A percentile compares a stretch with the other conserved stretches of the same genome.
phyloP scores from a whole-genome alignment of 2,888 invertebrate species.

The Eucera pruinosa region DNA sequence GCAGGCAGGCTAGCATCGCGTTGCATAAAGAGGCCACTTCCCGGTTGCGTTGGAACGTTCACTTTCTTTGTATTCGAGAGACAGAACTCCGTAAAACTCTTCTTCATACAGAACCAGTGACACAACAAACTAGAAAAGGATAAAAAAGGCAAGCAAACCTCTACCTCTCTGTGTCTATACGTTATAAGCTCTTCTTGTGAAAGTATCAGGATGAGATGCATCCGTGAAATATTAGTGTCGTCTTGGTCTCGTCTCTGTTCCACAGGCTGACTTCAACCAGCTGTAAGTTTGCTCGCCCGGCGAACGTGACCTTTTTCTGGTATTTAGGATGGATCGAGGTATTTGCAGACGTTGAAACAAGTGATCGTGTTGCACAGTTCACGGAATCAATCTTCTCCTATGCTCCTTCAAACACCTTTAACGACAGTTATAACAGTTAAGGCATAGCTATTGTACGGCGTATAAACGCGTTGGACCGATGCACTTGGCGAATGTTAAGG shows the following conservation, averaged over 20 bases:
- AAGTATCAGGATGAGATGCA: slow-evolving; percentile 53
- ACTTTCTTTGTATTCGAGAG: slow-evolving; percentile 57
- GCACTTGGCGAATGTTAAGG: not conserved
- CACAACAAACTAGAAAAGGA: slow-evolving; percentile 5
- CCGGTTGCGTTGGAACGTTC: slow-evolving; percentile 59
- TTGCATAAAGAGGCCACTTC: slow-evolving; percentile 57
- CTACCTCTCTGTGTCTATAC: not conserved
- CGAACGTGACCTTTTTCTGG: slow-evolving; percentile 72
- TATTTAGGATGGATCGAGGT: slow-evolving; percentile 68
- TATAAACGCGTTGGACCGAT: not conserved
- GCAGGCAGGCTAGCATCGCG: slow-evolving; percentile 11
- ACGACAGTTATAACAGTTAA: slow-evolving; percentile 17
- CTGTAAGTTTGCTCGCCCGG: slow-evolving; percentile 36
- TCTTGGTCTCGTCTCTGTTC: slow-evolving; percentile 25
- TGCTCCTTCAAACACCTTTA: slow-evolving; percentile 39
- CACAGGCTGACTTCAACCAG: slow-evolving; percentile 22
- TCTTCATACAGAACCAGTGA: not conserved
- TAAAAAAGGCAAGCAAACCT: not conserved
- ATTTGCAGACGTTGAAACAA: slow-evolving; percentile 40
- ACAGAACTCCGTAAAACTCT: not conserved
- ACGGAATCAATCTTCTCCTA: slow-evolving; percentile 55
- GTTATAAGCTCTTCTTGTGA: slow-evolving; percentile 45
- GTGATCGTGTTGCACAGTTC: slow-evolving; percentile 49
- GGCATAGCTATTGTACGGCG: not conserved
- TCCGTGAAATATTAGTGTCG: slow-evolving; percentile 18